Evolutionary conservation across 64 coral and sea anemone species (phyloP).

Genomic region (Pachyseris speciosa): DNA sequence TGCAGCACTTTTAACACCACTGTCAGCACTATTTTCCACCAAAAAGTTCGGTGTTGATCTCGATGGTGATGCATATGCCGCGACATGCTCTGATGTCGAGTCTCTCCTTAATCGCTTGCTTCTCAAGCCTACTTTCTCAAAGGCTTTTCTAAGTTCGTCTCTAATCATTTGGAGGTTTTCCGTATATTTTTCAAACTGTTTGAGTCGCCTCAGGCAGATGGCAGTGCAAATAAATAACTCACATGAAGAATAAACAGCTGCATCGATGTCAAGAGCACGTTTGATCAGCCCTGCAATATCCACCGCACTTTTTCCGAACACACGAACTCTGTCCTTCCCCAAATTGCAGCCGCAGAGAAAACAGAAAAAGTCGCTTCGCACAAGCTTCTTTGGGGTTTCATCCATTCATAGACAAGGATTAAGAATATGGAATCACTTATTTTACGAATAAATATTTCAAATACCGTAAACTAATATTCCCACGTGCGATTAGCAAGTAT

Average conservation of each 20-base stretch:
- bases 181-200: not conserved
- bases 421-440: not conserved
- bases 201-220: constrained; percentile 3
- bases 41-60: constrained; percentile 6
- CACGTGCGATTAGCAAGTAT: no score
- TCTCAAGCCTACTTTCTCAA: not conserved
- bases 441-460: no score
- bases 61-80: not conserved
- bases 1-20: no score
- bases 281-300: constrained; percentile 26
- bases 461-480: no score
- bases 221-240: constrained; percentile 40
- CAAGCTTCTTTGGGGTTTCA: not conserved
- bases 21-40: not conserved
- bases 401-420: not conserved
- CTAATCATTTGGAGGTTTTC: not conserved
- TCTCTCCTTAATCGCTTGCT: not conserved
- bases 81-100: not conserved
- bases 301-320: constrained; percentile 50
- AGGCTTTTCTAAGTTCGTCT: not conserved
- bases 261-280: constrained; percentile 17
- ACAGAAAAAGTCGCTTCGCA: not conserved
- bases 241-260: constrained; percentile 3
- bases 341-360: not conserved
- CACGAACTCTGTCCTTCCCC: not conserved